Evolutionary conservation across 2,888 invertebrate genomes (phyloP).

Genomic region (Norana najaformis): DNA sequence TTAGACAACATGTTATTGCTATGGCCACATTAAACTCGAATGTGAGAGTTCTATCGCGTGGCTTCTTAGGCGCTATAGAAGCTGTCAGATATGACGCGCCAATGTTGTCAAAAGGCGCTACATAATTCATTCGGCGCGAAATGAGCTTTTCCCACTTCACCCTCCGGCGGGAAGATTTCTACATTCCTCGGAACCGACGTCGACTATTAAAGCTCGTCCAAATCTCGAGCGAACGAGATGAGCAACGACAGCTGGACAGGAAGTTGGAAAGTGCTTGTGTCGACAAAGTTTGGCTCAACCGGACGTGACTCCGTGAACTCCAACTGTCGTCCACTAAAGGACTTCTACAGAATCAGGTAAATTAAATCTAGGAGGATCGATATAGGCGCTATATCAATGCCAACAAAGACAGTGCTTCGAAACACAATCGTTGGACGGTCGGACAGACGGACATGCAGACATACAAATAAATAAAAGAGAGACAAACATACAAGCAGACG

Average conservation of each 20-base stretch:
- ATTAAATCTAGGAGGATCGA: not conserved
- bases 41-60: not conserved
- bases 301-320: not conserved
- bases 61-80: not conserved
- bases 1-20: not conserved
- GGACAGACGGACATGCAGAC: too few relatives aligned
- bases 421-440: too few relatives aligned
- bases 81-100: not conserved
- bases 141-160: constrained; percentile 14
- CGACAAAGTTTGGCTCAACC: not conserved
- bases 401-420: too few relatives aligned
- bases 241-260: not conserved
- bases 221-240: not conserved
- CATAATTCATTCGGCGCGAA: not conserved
- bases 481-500: too few relatives aligned
- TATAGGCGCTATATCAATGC: not conserved
- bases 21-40: not conserved
- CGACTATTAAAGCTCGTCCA: not conserved
- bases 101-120: not conserved
- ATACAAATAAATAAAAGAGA: too few relatives aligned
- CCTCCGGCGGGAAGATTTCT: not conserved
- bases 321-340: not conserved
- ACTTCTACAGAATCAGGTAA: not conserved
- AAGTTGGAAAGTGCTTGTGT: not conserved
- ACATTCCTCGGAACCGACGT: not conserved